These are phyloP conservation scores for Zaprionus vittiger DNA, from an alignment of 1,140 invertebrate species.

Conservation along the genomic window DNA sequence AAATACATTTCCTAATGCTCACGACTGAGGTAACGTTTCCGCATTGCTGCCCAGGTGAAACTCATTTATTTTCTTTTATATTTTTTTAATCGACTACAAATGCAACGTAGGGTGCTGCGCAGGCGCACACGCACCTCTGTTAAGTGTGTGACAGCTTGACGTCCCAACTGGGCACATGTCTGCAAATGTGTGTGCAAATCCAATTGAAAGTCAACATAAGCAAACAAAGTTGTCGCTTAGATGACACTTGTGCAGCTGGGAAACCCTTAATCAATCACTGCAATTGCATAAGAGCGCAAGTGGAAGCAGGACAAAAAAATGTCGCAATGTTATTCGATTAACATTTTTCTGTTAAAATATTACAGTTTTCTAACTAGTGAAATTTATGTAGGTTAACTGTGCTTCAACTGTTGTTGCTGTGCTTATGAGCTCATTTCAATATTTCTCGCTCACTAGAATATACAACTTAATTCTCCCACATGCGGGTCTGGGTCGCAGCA, in stretches of 20 bases:
- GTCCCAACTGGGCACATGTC: conserved; percentile 17
- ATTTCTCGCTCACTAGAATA: neutral
- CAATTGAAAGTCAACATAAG: conserved; percentile 44
- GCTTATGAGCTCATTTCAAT: conserved; percentile 2
- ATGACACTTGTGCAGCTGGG: conserved; percentile 32
- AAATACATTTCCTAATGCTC: conserved; percentile 14
- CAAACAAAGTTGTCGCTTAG: conserved; percentile 12
- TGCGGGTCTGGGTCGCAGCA: conserved; percentile 11
- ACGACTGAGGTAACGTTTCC: conserved; percentile 26
- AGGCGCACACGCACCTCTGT: conserved; percentile 18
- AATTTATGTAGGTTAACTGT: conserved; percentile 1
- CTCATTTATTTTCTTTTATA: conserved; percentile 4
- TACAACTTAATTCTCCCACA: neutral
- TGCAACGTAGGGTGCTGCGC: conserved; percentile 42
- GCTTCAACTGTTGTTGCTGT: neutral
- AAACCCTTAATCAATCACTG: conserved; percentile 16
- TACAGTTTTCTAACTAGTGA: neutral
- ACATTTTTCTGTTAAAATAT: neutral
- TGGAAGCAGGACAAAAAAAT: neutral
- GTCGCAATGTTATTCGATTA: neutral
- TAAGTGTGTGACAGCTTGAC: conserved; percentile 18
- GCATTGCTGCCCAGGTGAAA: conserved; percentile 49
- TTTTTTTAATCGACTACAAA: conserved; percentile 33
- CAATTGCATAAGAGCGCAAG: neutral
- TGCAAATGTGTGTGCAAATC: conserved; percentile 42